Evolutionary conservation across 1,140 invertebrate genomes (phyloP).

Genomic region (Sycophila sp.): DNA sequence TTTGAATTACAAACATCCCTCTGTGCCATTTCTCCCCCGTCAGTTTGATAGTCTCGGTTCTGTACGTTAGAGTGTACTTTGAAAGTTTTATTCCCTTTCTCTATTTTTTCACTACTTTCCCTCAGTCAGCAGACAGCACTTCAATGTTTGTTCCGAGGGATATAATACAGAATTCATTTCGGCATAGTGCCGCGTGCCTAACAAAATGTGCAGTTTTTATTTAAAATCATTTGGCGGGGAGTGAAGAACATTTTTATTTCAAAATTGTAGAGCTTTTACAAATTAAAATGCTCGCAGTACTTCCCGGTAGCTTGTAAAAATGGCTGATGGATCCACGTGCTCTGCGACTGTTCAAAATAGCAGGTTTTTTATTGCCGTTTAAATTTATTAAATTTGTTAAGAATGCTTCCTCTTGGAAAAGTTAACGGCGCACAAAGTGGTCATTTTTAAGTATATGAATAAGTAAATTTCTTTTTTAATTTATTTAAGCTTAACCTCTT

Average conservation of each 20-base stretch:
- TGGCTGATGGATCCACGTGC: background rate
- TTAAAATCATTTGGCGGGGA: background rate
- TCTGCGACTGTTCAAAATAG: background rate
- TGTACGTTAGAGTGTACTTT: background rate
- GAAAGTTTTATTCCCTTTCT: background rate
- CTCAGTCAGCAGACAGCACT: background rate
- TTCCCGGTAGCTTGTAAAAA: no score
- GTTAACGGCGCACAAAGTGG: no score
- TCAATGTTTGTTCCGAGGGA: constrained; percentile 10
- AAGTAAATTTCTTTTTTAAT: no score
- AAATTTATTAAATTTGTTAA: no score
- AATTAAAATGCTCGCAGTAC: background rate
- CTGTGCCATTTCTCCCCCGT: background rate
- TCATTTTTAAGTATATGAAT: no score
- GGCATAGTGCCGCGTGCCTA: background rate
- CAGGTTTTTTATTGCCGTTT: no score
- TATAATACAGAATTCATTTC: background rate
- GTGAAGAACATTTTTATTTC: no score
- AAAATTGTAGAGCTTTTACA: background rate
- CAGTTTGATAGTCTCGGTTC: no score
- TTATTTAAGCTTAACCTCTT: no score
- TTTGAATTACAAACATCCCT: background rate
- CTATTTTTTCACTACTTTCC: no score
- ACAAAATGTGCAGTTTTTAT: background rate
- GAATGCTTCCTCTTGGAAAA: no score